Evolutionary conservation across 2,113 vertebrate genomes (phyloP), one percentile per base, ranked within the genome.

Genomic region (Colaptes auratus): DNA sequence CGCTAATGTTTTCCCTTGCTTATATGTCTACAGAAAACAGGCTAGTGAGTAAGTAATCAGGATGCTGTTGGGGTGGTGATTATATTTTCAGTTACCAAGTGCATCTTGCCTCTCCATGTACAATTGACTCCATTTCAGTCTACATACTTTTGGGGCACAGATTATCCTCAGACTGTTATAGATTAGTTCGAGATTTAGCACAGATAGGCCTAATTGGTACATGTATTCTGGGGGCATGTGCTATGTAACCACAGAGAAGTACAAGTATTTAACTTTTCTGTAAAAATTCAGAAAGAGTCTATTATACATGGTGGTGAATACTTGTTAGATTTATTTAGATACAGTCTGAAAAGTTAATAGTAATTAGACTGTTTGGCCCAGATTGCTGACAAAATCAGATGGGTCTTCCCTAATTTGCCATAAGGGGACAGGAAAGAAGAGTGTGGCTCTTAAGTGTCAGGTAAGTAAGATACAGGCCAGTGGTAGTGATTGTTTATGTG

Each of bases 241-340:
- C 81, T 90, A 59, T 7, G 20, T 74, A 77, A 88, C 70, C 72
- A 71, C 75, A 90, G 61, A 86, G 60, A 82, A 93, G 65, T 82
- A 86, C 65, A 92, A 80, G 70, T 55, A n/a, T 82, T 88, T 89
- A 94, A 63, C 64, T n/a, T 92, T 95, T 66, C 58, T 78, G 55
- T 86, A 89, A 90, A 66, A 82, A 81, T 92, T 89, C 75, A 90
- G 86, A 72, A 91, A 23, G 31, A 82, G 64, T 80, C 84, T 94
- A 82, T 86, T 92, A 70, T 88, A 84, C 24, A 17, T 63, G 67
- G 50, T 77, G 82, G 69, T 58, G 75, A 89, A 93, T 85, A 83
- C 72, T 77, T 71, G 39, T 77, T 90, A 90, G 81, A 86, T 92
- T 92, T 96, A 90, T 92, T 93, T 95, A 89, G 66, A 85, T 74